Conservation (phyloP, 2,888 invertebrate species). For the Xylocampa areola region DNA sequence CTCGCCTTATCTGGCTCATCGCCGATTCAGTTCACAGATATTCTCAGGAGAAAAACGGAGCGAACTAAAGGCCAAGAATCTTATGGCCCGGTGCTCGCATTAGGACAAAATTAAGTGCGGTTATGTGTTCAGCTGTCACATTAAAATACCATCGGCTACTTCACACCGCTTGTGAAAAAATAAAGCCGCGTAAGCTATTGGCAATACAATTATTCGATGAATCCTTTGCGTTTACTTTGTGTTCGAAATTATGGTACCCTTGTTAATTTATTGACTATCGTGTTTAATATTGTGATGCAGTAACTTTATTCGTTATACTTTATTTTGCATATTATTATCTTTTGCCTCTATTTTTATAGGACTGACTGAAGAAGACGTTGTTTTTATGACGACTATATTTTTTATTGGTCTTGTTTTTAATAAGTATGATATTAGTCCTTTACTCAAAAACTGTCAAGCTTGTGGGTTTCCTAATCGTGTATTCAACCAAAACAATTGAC, state of each 20-base stretch:
- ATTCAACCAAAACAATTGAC: constrained; percentile 53
- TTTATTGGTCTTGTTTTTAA: constrained; percentile 11
- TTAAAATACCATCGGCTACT: constrained; percentile 87
- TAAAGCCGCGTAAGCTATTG: constrained; percentile 76
- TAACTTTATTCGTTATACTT: constrained; percentile 36
- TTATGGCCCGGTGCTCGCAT: constrained; percentile 79
- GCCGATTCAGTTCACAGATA: constrained; percentile 85
- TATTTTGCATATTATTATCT: constrained; percentile 22
- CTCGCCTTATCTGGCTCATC: constrained; percentile 87
- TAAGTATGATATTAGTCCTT: not conserved
- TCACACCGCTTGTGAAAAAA: constrained; percentile 77
- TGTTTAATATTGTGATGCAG: constrained; percentile 34
- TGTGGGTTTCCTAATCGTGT: constrained; percentile 9
- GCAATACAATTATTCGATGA: constrained; percentile 83
- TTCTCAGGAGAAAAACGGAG: constrained; percentile 80
- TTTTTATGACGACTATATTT: constrained; percentile 23
- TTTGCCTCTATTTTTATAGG: constrained; percentile 31
- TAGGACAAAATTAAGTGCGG: constrained; percentile 89
- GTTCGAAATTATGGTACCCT: constrained; percentile 62
- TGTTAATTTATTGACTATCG: constrained; percentile 68
- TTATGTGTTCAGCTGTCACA: constrained; percentile 87
- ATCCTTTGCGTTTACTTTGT: constrained; percentile 71
- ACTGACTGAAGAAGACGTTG: constrained; percentile 5
- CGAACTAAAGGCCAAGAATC: constrained; percentile 76
- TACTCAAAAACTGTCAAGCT: not conserved